Conservation (phyloP, 2,888 invertebrate species). For the Sphaeridia pumilis region DNA sequence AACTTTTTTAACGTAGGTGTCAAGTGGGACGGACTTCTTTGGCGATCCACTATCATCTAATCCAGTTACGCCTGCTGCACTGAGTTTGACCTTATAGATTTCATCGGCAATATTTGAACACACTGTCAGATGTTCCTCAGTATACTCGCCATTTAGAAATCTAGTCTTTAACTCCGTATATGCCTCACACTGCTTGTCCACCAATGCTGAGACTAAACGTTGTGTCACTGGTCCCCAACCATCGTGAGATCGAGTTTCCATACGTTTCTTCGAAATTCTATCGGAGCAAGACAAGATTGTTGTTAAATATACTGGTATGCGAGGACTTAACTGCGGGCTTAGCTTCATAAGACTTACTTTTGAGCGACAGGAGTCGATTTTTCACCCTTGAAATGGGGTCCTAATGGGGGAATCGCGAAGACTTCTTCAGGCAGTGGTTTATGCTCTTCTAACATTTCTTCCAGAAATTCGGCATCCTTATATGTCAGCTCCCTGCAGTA, state of each 20-base stretch:
- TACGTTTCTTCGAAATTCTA: neutral
- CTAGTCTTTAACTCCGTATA: neutral
- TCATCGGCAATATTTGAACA: neutral
- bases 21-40: neutral
- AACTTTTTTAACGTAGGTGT: conserved; percentile 1
- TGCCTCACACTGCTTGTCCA: neutral
- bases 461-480: conserved; percentile 7
- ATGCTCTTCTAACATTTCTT: conserved; percentile 6
- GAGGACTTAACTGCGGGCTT: too few species aligned
- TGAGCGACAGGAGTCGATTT: neutral
- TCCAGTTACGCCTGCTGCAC: neutral
- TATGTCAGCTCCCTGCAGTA: conserved; percentile 11
- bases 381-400: conserved; percentile 7
- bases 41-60: conserved; percentile 1
- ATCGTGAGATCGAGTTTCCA: conserved; percentile 6
- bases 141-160: neutral
- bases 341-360: neutral
- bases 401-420: conserved; percentile 9
- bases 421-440: neutral
- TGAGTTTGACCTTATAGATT: too few species aligned
- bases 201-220: conserved; percentile 9
- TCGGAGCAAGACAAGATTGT: neutral
- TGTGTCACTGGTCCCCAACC: conserved; percentile 9
- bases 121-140: too few species aligned
- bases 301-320: too few species aligned